phyloP scores from a whole-genome alignment of 1,140 invertebrate genomes.

The Drusus annulatus region DNA sequence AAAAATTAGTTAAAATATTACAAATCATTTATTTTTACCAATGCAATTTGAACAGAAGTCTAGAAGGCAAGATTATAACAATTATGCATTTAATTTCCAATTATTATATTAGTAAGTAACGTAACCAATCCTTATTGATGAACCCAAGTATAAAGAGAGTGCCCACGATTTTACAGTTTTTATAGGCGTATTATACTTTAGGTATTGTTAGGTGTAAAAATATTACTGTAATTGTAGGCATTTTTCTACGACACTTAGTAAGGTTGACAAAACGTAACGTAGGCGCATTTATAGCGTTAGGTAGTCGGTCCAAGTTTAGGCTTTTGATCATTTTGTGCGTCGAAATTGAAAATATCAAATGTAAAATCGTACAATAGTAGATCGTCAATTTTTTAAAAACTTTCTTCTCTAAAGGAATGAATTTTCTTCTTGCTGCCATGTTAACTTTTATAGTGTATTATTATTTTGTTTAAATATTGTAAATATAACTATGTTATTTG shows the following conservation, averaged over 20 bases:
- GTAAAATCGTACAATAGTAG: too few species aligned
- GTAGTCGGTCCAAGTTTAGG: not conserved
- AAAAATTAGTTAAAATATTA: too few species aligned
- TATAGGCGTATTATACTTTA: constrained; percentile 28
- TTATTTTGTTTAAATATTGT: too few species aligned
- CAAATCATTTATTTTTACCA: too few species aligned
- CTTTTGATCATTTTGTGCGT: not conserved
- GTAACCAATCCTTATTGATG: constrained; percentile 29
- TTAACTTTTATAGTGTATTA: too few species aligned
- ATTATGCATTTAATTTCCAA: not conserved
- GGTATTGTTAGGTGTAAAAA: constrained; percentile 23
- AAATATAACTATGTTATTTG: too few species aligned
- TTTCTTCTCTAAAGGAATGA: too few species aligned
- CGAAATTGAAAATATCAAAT: not conserved
- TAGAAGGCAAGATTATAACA: not conserved
- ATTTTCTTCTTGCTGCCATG: too few species aligned
- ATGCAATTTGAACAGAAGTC: too few species aligned
- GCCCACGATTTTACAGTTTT: constrained; percentile 24
- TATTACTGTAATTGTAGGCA: constrained; percentile 13
- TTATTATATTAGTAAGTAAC: not conserved
- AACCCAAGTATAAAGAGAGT: constrained; percentile 36
- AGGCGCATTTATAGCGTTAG: constrained; percentile 13
- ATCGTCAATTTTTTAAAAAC: too few species aligned
- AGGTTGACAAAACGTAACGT: constrained; percentile 3
- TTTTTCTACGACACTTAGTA: constrained; percentile 40